Base-by-base conservation (phyloP, 1,140 invertebrate genomes). In the Brachionus angularis region DNA sequence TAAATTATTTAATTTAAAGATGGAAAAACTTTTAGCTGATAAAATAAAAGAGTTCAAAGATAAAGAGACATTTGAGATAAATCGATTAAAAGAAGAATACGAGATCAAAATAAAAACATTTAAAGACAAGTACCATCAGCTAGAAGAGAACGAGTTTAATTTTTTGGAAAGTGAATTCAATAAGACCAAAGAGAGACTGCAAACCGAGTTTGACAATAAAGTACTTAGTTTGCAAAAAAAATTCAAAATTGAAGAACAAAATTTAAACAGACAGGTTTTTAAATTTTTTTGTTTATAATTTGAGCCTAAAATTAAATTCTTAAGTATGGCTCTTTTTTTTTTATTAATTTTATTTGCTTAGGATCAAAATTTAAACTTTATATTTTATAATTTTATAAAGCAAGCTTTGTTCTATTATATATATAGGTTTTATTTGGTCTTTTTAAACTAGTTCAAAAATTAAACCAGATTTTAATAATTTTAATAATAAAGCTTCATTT, bases 91-190 rank as follows among this genome's bases (percentile, higher is more conserved):
- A 50, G 33, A 50, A 67, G 62, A 67, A 3, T 47, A 67, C n/a
- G 62, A 67, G 14, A 46, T 67, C 14, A 67, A 67, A 21, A 67
- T 67, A 33, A 46, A 67, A 67, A 67, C 62, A 23, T 67, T 67
- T 23, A 67, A 50, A 67, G 62, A 67, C 23, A 67, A 67, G 21
- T 67, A 67, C 21, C 46, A 67, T 23, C 42, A 67, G 36, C 21
- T 67, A 14, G 62, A 67, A 50, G 62, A 67, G 25, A 67, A 67
- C 4, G 62, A 67, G 44, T 50, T 67, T 36, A 50, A 46, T 8
- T 67, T 33, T 47, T 67, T 67, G 12, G 62, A 67, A 12, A 34
- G 4, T 8, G 42, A 67, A 36, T 67, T 47, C 10, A 16, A 46
- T 7, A 67, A 67, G 36, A 25, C 29, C 25, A 67, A 67, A 67